Conservation (phyloP, 2,113 vertebrate species). For the Mesembrinibis cayennensis region DNA sequence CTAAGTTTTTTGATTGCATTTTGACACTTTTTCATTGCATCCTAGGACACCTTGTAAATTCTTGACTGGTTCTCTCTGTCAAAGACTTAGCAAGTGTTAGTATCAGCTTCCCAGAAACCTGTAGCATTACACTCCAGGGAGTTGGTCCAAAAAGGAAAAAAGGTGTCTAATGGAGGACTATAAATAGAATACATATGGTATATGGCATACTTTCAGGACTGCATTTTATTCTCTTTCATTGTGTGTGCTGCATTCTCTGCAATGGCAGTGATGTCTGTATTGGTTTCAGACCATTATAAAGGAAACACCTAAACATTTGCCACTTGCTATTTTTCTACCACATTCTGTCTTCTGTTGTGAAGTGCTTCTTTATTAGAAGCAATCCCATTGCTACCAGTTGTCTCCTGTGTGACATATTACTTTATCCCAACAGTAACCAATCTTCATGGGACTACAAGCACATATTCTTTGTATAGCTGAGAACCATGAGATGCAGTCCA, state of each 20-base stretch:
- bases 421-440: neutral
- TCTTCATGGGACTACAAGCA: neutral
- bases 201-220: neutral
- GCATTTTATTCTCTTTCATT: neutral
- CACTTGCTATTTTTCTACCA: neutral
- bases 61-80: neutral
- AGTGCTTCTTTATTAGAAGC: neutral
- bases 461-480: neutral
- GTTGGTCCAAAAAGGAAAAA: neutral
- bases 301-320: neutral
- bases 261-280: neutral
- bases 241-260: neutral
- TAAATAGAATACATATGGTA: neutral
- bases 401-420: neutral
- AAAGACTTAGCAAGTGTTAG: neutral
- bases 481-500: neutral
- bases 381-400: neutral
- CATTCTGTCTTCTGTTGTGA: neutral
- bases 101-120: neutral
- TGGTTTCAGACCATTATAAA: neutral
- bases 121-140: neutral
- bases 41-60: neutral
- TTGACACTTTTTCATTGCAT: neutral
- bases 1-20: neutral
- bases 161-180: neutral